These are phyloP conservation scores for Morpho deidamia DNA, from an alignment of 2,888 invertebrate genomes.

Conservation along the genomic window DNA sequence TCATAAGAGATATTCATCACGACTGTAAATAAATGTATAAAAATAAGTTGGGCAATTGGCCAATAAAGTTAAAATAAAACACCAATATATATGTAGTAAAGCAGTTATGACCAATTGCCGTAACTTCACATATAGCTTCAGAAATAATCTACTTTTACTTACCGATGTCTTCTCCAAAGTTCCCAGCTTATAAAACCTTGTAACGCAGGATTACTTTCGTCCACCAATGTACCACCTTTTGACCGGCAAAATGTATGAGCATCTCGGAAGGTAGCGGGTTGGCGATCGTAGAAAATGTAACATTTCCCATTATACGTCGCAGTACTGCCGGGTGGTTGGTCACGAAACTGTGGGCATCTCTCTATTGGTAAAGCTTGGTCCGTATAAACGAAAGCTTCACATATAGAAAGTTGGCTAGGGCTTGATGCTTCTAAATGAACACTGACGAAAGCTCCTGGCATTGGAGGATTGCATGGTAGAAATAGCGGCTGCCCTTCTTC, in stretches of 20 bases:
- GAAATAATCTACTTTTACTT: slow-evolving; percentile 28
- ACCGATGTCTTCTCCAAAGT: slow-evolving; percentile 92
- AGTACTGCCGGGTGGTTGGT: slow-evolving; percentile 94
- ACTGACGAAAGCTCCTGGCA: slow-evolving; percentile 96
- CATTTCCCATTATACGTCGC: slow-evolving; percentile 97
- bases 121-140: background rate
- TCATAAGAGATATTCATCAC: background rate
- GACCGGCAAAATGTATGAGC: slow-evolving; percentile 88
- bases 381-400: slow-evolving; percentile 96
- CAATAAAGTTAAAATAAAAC: no score
- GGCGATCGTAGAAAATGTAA: slow-evolving; percentile 94
- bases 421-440: slow-evolving; percentile 89
- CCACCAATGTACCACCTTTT: slow-evolving; percentile 90
- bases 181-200: slow-evolving; percentile 98
- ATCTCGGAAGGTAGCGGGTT: slow-evolving; percentile 88
- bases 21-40: background rate
- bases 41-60: no score
- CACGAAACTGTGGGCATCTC: slow-evolving; percentile 93
- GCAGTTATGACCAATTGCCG: background rate
- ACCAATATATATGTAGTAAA: no score
- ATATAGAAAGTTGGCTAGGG: slow-evolving; percentile 89
- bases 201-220: slow-evolving; percentile 94
- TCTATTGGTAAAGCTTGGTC: slow-evolving; percentile 94
- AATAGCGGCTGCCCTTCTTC: slow-evolving; percentile 95
- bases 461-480: slow-evolving; percentile 95